These are phyloP conservation scores for Sebastes wilsoni DNA, from an alignment of 2,797 vertebrate species.

Conservation along the genomic window DNA sequence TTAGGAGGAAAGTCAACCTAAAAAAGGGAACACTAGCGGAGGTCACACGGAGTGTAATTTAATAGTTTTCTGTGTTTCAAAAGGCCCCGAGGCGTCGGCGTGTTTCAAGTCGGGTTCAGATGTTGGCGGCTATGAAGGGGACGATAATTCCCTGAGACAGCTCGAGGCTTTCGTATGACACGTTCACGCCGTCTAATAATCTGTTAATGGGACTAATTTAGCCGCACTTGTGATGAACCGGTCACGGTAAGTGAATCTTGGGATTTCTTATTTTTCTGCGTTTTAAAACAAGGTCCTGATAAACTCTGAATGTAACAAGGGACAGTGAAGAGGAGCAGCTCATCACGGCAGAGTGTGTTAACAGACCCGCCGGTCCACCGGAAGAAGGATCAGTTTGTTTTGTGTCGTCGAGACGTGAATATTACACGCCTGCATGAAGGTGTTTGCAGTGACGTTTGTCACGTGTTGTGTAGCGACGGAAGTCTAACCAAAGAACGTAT, in stretches of 20 bases:
- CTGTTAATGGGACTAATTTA: constrained; percentile 41
- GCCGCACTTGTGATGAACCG: constrained; percentile 6
- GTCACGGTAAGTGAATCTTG: background rate
- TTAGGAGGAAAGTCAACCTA: constrained; percentile 22
- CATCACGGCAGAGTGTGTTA: too few species aligned
- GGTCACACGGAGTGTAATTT: constrained; percentile 28
- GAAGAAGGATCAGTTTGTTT: too few species aligned
- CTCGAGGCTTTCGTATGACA: constrained; percentile 5
- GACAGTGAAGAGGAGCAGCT: background rate
- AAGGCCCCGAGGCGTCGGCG: background rate
- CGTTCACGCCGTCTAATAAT: constrained; percentile 35
- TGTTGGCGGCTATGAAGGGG: background rate
- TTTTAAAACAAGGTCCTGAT: background rate
- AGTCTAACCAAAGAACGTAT: too few species aligned
- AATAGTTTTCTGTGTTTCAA: constrained; percentile 32
- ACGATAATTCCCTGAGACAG: background rate
- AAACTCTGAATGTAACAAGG: background rate
- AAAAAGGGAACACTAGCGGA: constrained; percentile 1
- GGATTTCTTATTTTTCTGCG: background rate
- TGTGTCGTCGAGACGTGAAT: too few species aligned
- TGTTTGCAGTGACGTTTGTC: too few species aligned
- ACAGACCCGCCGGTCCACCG: too few species aligned
- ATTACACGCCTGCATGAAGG: too few species aligned
- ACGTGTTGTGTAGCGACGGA: too few species aligned
- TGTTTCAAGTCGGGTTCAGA: constrained; percentile 15